Evolutionary conservation across 2,797 vertebrate species (phyloP).

Genomic region (Myiotriccus ornatus): DNA sequence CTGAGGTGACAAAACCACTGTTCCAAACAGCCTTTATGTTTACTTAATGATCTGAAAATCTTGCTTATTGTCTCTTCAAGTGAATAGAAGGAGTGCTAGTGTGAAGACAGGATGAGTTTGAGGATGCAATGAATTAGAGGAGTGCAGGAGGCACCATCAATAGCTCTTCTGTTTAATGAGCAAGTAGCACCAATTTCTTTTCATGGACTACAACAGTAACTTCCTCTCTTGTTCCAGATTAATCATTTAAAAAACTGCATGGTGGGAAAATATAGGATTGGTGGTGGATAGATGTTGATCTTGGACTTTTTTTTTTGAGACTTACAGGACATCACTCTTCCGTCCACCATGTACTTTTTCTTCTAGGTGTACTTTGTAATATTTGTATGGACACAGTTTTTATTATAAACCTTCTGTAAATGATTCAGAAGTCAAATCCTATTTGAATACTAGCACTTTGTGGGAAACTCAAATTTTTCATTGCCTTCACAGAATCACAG

Average conservation of each 20-base stretch:
- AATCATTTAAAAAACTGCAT: neutral
- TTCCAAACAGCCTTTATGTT: neutral
- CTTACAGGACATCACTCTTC: neutral
- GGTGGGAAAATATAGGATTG: neutral
- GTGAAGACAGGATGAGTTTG: neutral
- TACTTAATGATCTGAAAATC: neutral
- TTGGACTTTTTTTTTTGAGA: neutral
- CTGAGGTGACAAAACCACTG: neutral
- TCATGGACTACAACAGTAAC: neutral
- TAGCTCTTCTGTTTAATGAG: neutral
- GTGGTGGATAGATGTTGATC: neutral
- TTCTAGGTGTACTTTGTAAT: neutral
- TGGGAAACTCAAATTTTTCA: neutral
- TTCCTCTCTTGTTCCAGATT: neutral
- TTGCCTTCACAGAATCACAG: neutral
- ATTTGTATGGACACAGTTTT: neutral
- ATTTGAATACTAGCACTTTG: neutral
- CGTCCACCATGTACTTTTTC: rapidly evolving
- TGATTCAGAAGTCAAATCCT: neutral
- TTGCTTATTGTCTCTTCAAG: neutral
- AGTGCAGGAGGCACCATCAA: neutral
- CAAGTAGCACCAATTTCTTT: neutral
- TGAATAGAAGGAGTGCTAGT: neutral
- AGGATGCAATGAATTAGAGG: neutral
- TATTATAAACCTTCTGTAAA: neutral